Evolutionary conservation across 2,888 invertebrate genomes (phyloP), one percentile per base, ranked within the genome.

Genomic region (Orchestes rusci): DNA sequence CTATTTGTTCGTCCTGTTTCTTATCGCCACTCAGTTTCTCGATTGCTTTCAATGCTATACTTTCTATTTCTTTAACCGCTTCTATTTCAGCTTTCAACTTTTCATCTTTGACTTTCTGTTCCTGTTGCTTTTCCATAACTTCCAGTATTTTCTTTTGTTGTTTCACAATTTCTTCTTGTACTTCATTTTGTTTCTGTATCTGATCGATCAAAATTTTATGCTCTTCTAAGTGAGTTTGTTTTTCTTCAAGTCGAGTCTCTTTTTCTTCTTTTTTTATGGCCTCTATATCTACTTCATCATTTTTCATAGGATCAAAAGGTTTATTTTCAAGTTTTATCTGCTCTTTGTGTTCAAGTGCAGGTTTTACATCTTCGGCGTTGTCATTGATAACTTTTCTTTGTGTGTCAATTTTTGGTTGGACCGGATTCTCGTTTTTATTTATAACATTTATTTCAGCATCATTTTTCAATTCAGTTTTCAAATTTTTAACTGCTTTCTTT

Each of bases 171-270:
- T 81, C 75, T 56, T 78, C 74, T 57, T 82, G 80, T 59, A 80
- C 79, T 60, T 78, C 72, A 44, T 80, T 78, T 52, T 84, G 80
- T 59, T 79, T 75, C 63, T 82, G 78, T 15, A 84, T 70, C 13
- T 79, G 78, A 61, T 79, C 76, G 20, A 80, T 70, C 7, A 82
- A 61, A 53, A 75, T 69, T 47, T 69, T 65, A 42, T 70, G 66
- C 5, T 63, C 56, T 48, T 63, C 60, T 3, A 59, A 52, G 28
- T 65, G 43, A 29, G 43, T n/a, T 13, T 49, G 37, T 12, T 36
- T 36, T 33, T 60, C 55, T 50, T 63, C 60, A 16, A 69, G 68
- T 18, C 67, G 66, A 32, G 71, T 56, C 59, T 69, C 69, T 45
- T 61, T 62, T 10, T 69, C 69, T 54, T 69, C 68, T 54, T 68